A percentile compares a stretch with the other conserved stretches of the same genome.
Evolutionary conservation across 2,888 invertebrate genomes (phyloP).

Genomic region (Sphaerophoria rueppellii): DNA sequence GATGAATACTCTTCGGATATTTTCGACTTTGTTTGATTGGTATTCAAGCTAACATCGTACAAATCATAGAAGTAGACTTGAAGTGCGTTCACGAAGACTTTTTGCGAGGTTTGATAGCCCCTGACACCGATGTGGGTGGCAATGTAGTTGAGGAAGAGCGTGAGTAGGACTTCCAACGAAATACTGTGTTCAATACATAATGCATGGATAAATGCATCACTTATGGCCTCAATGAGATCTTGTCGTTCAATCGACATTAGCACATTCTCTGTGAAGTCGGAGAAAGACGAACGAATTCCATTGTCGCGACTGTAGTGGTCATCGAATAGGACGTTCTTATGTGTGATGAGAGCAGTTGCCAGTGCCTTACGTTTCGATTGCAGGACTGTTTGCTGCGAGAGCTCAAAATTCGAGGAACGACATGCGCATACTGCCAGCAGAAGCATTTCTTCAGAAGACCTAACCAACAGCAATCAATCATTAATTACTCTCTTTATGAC

Average conservation of each 20-base stretch:
- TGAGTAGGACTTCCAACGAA: conserved; percentile 80
- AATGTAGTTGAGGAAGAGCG: conserved; percentile 86
- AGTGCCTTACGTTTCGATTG: conserved; percentile 77
- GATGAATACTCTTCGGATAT: conserved; percentile 66
- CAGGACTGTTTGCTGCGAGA: conserved; percentile 77
- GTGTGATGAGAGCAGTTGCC: conserved; percentile 78
- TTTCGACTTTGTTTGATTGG: conserved; percentile 68
- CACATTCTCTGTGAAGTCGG: conserved; percentile 80
- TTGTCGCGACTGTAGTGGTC: conserved; percentile 74
- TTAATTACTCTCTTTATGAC: not conserved
- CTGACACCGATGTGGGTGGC: conserved; percentile 86
- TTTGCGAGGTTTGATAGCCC: conserved; percentile 82
- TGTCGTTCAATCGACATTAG: conserved; percentile 78
- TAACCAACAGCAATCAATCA: conserved; percentile 31
- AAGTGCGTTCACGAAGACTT: conserved; percentile 83
- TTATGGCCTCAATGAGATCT: conserved; percentile 79
- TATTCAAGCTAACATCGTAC: conserved; percentile 78
- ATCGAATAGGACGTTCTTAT: conserved; percentile 81
- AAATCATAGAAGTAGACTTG: conserved; percentile 83
- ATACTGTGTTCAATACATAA: conserved; percentile 80
- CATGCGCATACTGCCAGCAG: conserved; percentile 79
- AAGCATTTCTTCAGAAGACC: conserved; percentile 78
- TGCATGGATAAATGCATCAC: conserved; percentile 80
- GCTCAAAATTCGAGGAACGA: conserved; percentile 80
- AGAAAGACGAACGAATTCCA: conserved; percentile 76